Conservation (phyloP, 2,797 vertebrate genomes). For the Poeciliopsis presidionis region DNA sequence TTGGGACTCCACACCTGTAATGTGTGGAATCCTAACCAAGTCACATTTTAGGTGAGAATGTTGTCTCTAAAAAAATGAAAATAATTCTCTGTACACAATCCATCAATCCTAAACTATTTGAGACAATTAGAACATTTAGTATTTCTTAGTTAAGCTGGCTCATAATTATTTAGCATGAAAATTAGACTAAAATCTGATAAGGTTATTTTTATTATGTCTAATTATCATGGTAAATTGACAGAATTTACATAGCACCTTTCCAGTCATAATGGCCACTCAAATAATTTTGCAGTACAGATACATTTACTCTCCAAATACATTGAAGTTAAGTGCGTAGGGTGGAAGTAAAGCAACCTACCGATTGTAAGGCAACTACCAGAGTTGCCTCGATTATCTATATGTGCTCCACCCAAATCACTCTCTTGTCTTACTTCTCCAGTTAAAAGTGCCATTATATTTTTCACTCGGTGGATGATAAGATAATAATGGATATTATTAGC, state of each 20-base stretch:
- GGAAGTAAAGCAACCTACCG: neutral
- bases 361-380: neutral
- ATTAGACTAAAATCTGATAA: neutral
- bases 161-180: neutral
- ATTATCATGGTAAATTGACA: neutral
- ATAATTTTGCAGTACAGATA: neutral
- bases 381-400: neutral
- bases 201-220: neutral
- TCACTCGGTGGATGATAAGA: constrained; percentile 61
- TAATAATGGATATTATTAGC: constrained; percentile 50
- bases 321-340: neutral
- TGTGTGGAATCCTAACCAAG: neutral
- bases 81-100: neutral
- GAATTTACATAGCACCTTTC: neutral
- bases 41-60: neutral
- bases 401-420: constrained; percentile 22
- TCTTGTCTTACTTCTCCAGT: constrained; percentile 50
- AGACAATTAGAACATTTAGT: neutral
- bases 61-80: neutral
- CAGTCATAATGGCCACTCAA: neutral
- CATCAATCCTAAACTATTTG: neutral
- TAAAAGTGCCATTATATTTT: constrained; percentile 47
- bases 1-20: neutral
- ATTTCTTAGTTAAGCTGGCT: neutral
- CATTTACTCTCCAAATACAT: neutral